Evolutionary conservation across 2,797 vertebrate genomes (phyloP), one percentile per base, ranked within the genome.

Genomic region (Danio jaintianensis): DNA sequence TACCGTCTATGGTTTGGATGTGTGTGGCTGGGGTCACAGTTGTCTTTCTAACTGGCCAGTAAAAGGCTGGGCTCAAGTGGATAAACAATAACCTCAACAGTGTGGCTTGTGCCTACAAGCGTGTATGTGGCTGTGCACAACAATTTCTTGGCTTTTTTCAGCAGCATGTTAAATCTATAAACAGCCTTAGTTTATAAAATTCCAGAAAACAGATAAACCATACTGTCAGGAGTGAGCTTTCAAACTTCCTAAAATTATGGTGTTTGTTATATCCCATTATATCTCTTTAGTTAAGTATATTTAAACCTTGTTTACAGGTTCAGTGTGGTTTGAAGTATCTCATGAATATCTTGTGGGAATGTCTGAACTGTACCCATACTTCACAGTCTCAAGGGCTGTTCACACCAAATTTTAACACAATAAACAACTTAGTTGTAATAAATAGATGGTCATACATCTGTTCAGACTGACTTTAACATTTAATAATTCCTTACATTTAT

Each of bases 91-190:
- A 15, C 43, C 43, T 8, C 42, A 29, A 43, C 68, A 38, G 47
- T 45, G 16, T 74, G 47, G n/a, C n/a, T n/a, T n/a, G n/a, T n/a
- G n/a, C n/a, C n/a, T n/a, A n/a, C n/a, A 5, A 40, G 10, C 18
- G 59, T 64, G 62, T 66, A 45, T 66, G 53, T 63, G 47, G 50
- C 40, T 36, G 38, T 61, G 61, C 77, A 77, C 71, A 47, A 59
- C 70, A 75, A 61, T 82, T 75, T 52, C 53, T 64, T 80, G 80
- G 67, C 80, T 53, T 43, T 53, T 61, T 62, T 82, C 76, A 67
- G 45, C 80, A 76, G 52, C 71, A 76, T 77, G 68, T 75, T 53
- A 66, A 66, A 52, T 43, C 58, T 59, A 67, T 73, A 72, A 77
- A 82, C 80, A 71, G 45, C 50, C 61, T 18, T 45, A 47, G 48